Base-by-base conservation (phyloP, 2,797 vertebrate species). In the Cossypha heuglini region DNA sequence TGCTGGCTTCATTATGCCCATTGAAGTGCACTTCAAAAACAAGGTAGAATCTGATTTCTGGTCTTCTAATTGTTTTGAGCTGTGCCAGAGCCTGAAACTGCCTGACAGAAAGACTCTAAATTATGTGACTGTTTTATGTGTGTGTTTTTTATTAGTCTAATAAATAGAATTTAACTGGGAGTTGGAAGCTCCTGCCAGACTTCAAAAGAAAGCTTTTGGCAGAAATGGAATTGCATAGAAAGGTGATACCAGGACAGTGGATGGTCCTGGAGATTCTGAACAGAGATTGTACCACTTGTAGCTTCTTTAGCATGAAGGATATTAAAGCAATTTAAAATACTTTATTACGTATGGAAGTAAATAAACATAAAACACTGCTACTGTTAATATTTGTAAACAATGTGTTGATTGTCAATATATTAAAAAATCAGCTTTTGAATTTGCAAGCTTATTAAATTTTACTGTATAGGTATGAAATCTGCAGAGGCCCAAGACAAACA, bases 1-100 rank as follows among this genome's bases (percentile, higher is more conserved):
- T 5, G 99, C 99, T 48, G 99, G 99, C 92, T 99, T 99, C 98
- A 99, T 99, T 95, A 99, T 99, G 98, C 99, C 99, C 57, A 99
- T 99, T 83, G 99, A 99, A 97, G 99, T 99, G 91, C 98, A 99
- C 98, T 99, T 99, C 98, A 99, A 99, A 97, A 99, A 99, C 97
- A 99, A 99, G 99, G 99, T 99, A 97, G 97, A 97, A 63, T 91
- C 82, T 94, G 66, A 96, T 94, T 96, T 93, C 79, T 78, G 35
- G 33, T 94, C 76, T 79, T 81, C 52, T 92, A 91, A 95, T 95
- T 96, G 94, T 94, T 96, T 94, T 95, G 96, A 96, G 94, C 91
- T 86, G 69, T 91, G 92, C 94, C 95, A 96, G 96, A 96, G 79
- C 71, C 87, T 86, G 63, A 76, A 95, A 94, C 66, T 74, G 89